Evolutionary conservation across 2,888 invertebrate species (phyloP).

Genomic region (Masnerella sp.): DNA sequence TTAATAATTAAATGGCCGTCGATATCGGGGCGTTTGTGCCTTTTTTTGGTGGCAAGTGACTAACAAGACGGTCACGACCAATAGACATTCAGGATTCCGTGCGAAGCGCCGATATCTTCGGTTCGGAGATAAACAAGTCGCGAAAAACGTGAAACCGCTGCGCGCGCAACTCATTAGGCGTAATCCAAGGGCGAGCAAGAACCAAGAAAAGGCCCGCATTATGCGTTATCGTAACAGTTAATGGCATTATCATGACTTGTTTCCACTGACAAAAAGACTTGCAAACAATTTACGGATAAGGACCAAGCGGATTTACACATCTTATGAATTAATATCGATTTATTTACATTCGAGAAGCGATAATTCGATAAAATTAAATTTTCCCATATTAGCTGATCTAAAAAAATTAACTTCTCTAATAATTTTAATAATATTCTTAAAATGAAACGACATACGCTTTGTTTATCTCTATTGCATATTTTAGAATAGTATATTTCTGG

Average conservation of each 20-base stretch:
- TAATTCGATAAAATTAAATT: too few relatives aligned
- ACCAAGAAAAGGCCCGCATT: slow-evolving; percentile 64
- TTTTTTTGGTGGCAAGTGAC: too few relatives aligned
- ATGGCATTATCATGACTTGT: slow-evolving; percentile 58
- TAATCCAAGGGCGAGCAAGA: slow-evolving; percentile 69
- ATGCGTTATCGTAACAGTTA: slow-evolving; percentile 61
- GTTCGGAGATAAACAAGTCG: slow-evolving; percentile 44
- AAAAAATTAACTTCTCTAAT: too few relatives aligned
- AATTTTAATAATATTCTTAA: too few relatives aligned
- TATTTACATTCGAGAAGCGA: too few relatives aligned
- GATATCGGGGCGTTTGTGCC: too few relatives aligned
- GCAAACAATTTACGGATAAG: slow-evolving; percentile 1
- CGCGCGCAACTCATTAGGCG: slow-evolving; percentile 72
- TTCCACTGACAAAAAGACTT: slow-evolving; percentile 22
- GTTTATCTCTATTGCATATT: too few relatives aligned
- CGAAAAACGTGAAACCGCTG: slow-evolving; percentile 37
- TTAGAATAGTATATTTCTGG: too few relatives aligned
- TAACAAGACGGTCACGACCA: too few relatives aligned
- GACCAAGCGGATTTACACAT: neutral
- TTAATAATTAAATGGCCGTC: slow-evolving; percentile 29
- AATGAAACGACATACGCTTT: too few relatives aligned
- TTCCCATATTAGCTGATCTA: too few relatives aligned
- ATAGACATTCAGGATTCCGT: slow-evolving; percentile 60
- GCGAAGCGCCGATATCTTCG: slow-evolving; percentile 58
- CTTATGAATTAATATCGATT: neutral